Evolutionary conservation across 2,888 invertebrate genomes (phyloP).

Genomic region (Gastracanthus pulcherrimus): DNA sequence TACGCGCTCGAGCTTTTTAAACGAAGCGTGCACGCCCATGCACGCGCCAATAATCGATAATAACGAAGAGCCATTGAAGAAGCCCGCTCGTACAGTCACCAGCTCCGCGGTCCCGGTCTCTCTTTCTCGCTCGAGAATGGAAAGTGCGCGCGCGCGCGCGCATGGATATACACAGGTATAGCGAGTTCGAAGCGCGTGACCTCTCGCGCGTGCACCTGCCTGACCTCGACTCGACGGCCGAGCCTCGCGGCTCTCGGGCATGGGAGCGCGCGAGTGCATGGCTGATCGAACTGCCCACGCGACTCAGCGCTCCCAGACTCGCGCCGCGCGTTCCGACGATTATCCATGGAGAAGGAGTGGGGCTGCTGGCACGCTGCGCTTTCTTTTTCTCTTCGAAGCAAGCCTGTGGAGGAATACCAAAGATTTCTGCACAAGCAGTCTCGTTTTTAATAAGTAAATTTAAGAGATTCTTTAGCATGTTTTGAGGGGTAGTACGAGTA

Average conservation of each 20-base stretch:
- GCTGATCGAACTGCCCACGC: conserved; percentile 66
- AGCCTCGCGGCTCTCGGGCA: conserved; percentile 29
- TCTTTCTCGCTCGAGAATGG: not conserved
- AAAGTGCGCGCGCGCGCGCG: conserved; percentile 56
- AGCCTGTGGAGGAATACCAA: no score
- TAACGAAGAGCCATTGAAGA: conserved; percentile 24
- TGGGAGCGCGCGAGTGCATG: conserved; percentile 4
- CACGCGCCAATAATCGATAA: conserved; percentile 17
- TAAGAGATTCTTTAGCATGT: no score
- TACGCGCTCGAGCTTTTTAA: not conserved
- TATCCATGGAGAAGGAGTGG: conserved; percentile 26
- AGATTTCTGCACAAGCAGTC: conserved; percentile 1
- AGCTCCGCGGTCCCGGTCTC: not conserved
- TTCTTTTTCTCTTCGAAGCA: conserved; percentile 5
- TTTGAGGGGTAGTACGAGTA: no score
- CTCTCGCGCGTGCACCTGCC: conserved; percentile 70
- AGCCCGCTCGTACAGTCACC: not conserved
- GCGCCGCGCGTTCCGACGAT: conserved; percentile 14
- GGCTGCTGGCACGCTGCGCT: not conserved
- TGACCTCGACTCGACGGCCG: conserved; percentile 68
- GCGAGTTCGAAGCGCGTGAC: conserved; percentile 66
- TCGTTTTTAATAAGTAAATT: no score
- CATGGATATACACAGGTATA: no score
- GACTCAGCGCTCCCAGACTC: conserved; percentile 55
- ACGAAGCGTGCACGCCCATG: conserved; percentile 52